Base-by-base conservation (phyloP, 2,113 vertebrate genomes). In the Tretioscincus oriximinensis region DNA sequence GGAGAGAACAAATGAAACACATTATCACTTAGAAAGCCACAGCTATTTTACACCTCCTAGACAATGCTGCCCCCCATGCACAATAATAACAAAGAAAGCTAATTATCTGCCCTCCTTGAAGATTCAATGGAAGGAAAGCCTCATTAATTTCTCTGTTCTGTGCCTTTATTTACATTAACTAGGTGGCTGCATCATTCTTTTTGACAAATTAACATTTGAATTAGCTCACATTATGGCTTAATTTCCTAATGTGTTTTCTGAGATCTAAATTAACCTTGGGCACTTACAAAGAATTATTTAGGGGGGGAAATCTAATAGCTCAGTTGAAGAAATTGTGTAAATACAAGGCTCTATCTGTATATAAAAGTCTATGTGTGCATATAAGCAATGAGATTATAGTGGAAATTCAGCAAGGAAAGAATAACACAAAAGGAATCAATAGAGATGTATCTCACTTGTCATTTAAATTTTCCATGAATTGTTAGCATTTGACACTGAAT, bases 191-290 rank as follows among this genome's bases (percentile, higher is more conserved):
- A 96, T 92, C 92, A 85, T 96, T 98, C 96, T 97, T 97, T 98
- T 97, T 95, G 94, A 94, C 95, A 97, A 98, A 99, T 98, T 98
- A 97, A 98, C 97, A 96, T 97, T 93, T 96, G 96, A 97, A 97
- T 97, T 96, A 96, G 95, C 95, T 97, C 95, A 95, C 96, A 96
- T 97, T 97, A 97, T 94, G 92, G 96, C 96, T 97, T 97, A 96
- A 98, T 96, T 94, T 96, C 92, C 93, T 95, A 96, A 95, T 98
- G 96, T 97, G 96, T 96, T 99, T 96, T 97, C 96, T 90, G 91
- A 92, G 94, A 94, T 96, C 94, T 92, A 92, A 96, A 95, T 95
- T 95, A 96, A 96, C 95, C 95, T 92, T 93, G 92, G 94, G 94
- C 95, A 95, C 93, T 95, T 93, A 93, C 91, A 95, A 95, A 96